Conservation (phyloP, 2,888 invertebrate species). For the Patella pellucida region DNA sequence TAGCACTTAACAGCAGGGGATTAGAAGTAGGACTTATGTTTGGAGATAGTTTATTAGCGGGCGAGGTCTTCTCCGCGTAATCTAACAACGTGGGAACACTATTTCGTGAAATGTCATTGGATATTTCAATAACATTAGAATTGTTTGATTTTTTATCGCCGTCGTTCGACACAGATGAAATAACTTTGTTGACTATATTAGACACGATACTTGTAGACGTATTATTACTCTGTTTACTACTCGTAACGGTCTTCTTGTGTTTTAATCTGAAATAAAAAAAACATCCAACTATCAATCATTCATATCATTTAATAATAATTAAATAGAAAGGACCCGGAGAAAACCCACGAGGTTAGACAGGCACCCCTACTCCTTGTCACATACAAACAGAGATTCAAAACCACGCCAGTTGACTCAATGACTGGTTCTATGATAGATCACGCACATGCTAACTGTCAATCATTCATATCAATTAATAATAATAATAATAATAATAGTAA, state of each 20-base stretch:
- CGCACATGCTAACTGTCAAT: too few relatives aligned
- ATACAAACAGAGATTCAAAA: too few relatives aligned
- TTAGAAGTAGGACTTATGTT: background rate
- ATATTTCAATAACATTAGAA: background rate
- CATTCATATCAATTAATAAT: too few relatives aligned
- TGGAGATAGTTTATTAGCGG: background rate
- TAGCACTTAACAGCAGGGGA: constrained; percentile 1
- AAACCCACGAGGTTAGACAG: too few relatives aligned
- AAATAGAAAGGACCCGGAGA: too few relatives aligned
- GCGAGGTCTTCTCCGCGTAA: constrained; percentile 33
- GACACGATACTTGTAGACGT: too few relatives aligned
- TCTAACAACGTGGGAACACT: constrained; percentile 38
- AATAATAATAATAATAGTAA: too few relatives aligned
- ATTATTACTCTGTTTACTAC: constrained; percentile 28
- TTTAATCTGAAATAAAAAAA: constrained; percentile 44
- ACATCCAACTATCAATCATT: background rate
- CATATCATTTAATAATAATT: background rate
- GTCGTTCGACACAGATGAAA: too few relatives aligned
- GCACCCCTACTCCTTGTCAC: too few relatives aligned
- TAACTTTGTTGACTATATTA: too few relatives aligned
- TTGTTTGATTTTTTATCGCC: background rate
- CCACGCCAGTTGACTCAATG: too few relatives aligned
- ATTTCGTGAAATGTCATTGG: constrained; percentile 19
- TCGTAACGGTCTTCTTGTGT: constrained; percentile 48
- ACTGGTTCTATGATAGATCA: too few relatives aligned